Percentiles rank a stretch among this genome's conserved stretches.
Conservation (phyloP, 2,113 vertebrate species). For the Rhombomys opimus region DNA sequence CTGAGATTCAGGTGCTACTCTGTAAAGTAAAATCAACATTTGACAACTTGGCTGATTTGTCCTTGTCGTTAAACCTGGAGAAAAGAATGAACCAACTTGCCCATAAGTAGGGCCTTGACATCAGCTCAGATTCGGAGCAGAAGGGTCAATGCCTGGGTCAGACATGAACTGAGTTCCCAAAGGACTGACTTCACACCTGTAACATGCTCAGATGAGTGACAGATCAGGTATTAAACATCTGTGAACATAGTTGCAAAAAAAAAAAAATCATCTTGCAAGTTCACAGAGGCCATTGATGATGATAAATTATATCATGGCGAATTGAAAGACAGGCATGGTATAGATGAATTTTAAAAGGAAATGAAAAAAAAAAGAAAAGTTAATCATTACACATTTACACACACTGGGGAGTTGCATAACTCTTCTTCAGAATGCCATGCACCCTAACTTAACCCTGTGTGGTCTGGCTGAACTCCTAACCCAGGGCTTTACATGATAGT, state of each 20-base stretch:
- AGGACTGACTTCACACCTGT: accelerated
- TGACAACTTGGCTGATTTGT: too few species aligned
- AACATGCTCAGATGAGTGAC: neutral
- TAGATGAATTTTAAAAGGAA: neutral
- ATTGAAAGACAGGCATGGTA: neutral
- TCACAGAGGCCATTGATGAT: neutral
- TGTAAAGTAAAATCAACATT: neutral
- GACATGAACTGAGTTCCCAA: accelerated
- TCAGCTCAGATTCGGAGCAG: accelerated
- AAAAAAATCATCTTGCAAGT: neutral
- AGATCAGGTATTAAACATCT: accelerated
- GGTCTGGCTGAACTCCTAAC: neutral
- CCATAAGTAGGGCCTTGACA: neutral
- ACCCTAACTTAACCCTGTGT: neutral
- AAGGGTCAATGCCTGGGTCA: accelerated
- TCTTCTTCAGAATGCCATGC: neutral
- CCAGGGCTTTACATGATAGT: neutral
- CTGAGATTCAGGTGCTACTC: neutral
- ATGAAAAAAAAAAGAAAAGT: neutral
- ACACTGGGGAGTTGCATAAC: neutral
- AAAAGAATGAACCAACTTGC: accelerated
- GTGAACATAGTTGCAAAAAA: neutral
- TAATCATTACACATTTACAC: neutral
- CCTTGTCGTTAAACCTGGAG: neutral
- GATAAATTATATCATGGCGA: neutral